phyloP scores from a whole-genome alignment of 1,140 invertebrate species.

The Leptinotarsa undecemlineata region DNA sequence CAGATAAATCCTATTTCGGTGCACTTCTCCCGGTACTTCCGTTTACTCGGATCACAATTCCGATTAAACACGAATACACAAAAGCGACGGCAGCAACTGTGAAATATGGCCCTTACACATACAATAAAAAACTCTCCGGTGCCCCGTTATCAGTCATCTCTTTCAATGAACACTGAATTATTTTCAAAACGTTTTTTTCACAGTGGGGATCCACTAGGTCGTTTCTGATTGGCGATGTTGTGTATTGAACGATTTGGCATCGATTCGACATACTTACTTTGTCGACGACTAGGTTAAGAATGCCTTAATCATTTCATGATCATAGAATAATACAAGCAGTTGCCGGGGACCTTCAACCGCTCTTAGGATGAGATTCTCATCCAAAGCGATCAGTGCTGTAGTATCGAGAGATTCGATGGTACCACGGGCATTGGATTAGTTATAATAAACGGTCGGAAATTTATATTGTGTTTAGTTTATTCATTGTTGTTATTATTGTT shows the following conservation, averaged over 20 bases:
- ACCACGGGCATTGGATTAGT: too few species aligned
- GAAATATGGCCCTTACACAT: constrained; percentile 27
- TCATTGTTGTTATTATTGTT: too few species aligned
- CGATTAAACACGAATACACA: constrained; percentile 42
- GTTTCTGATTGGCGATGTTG: neutral
- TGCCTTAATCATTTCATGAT: neutral
- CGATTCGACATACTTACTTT: neutral
- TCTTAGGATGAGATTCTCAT: too few species aligned
- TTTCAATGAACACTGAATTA: constrained; percentile 15
- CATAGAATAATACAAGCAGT: too few species aligned
- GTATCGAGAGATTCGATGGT: too few species aligned
- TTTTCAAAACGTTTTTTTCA: neutral
- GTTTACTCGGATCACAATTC: constrained; percentile 45
- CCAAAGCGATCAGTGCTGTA: too few species aligned
- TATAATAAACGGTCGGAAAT: too few species aligned
- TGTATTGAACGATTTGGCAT: neutral
- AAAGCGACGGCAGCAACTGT: constrained; percentile 37
- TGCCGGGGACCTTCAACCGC: too few species aligned
- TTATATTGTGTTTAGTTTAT: too few species aligned
- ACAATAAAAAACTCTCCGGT: constrained; percentile 23
- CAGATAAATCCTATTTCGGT: constrained; percentile 49
- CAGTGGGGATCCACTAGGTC: neutral
- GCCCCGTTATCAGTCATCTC: constrained; percentile 20
- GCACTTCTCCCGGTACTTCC: constrained; percentile 46
- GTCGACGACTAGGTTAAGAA: neutral